Percentiles rank a stretch among this genome's conserved stretches.
Conservation (phyloP, 2,888 invertebrate species). For the Drosophila ezoana region DNA sequence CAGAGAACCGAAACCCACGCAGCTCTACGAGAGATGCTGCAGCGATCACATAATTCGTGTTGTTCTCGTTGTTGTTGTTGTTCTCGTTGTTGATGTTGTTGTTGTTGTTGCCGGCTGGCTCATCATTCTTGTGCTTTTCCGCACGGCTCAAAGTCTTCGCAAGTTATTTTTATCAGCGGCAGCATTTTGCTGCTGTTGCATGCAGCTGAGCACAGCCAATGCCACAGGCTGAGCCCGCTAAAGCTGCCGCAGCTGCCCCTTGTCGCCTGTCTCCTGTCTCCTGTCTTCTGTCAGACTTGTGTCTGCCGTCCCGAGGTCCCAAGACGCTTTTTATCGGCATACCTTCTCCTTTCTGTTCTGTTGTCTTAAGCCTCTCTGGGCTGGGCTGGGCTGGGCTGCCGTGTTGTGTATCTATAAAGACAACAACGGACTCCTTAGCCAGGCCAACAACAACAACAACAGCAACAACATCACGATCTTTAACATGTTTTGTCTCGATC, state of each 20-base stretch:
- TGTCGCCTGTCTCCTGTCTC: conserved; percentile 25
- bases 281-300: conserved; percentile 47
- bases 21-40: conserved; percentile 46
- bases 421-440: conserved; percentile 62
- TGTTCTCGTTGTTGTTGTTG: conserved; percentile 39
- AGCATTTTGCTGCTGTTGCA: conserved; percentile 74
- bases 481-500: conserved; percentile 81
- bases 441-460: conserved; percentile 24
- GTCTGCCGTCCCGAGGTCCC: conserved; percentile 33
- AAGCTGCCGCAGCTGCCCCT: conserved; percentile 7
- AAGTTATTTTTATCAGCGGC: conserved; percentile 77
- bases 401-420: conserved; percentile 74
- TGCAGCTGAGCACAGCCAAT: conserved; percentile 45
- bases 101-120: conserved; percentile 54
- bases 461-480: conserved; percentile 74
- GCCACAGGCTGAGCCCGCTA: conserved; percentile 22
- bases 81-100: conserved; percentile 27
- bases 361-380: conserved; percentile 17
- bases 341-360: conserved; percentile 31
- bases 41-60: conserved; percentile 77
- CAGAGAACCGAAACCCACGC: conserved; percentile 56
- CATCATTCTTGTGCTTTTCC: conserved; percentile 77
- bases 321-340: conserved; percentile 61
- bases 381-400: conserved; percentile 51
- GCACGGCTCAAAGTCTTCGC: conserved; percentile 60